Evolutionary conservation across 1,140 invertebrate species (phyloP).

Genomic region (Thrips palmi): DNA sequence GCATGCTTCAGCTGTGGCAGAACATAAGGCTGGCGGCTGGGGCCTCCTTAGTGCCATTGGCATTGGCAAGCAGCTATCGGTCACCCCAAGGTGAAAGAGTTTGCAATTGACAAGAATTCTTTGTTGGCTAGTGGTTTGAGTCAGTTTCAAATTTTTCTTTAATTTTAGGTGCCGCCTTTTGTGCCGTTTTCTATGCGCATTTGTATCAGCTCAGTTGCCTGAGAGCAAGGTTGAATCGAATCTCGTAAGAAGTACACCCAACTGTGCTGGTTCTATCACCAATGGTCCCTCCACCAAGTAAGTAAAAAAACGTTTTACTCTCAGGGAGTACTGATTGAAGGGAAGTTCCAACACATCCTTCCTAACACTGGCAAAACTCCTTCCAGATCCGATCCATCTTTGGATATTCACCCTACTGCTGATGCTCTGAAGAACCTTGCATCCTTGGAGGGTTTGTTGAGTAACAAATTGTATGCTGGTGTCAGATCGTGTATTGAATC

Average conservation of each 20-base stretch:
- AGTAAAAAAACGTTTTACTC: constrained; percentile 5
- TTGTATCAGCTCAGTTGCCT: constrained; percentile 28
- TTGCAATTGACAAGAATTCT: background rate
- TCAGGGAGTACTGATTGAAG: background rate
- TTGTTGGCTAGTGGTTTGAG: constrained; percentile 10
- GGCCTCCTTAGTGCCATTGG: constrained; percentile 44
- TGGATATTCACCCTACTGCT: constrained; percentile 23
- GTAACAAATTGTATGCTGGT: constrained; percentile 27
- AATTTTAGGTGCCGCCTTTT: constrained; percentile 26
- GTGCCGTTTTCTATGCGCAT: constrained; percentile 23
- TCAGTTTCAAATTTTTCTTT: constrained; percentile 11
- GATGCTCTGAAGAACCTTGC: constrained; percentile 28
- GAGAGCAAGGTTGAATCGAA: constrained; percentile 23
- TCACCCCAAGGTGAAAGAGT: constrained; percentile 30
- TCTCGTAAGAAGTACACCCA: constrained; percentile 19
- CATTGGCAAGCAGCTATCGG: constrained; percentile 33
- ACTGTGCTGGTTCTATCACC: constrained; percentile 21
- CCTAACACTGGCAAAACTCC: background rate
- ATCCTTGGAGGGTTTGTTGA: constrained; percentile 23
- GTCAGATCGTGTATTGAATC: constrained; percentile 25
- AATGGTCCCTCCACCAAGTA: constrained; percentile 17
- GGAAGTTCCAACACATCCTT: background rate
- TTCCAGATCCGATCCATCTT: constrained; percentile 7
- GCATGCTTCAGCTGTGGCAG: constrained; percentile 29
- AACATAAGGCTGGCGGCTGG: constrained; percentile 32